Conservation (phyloP, 2,797 vertebrate species). For the Philypnodon macrostomus region DNA sequence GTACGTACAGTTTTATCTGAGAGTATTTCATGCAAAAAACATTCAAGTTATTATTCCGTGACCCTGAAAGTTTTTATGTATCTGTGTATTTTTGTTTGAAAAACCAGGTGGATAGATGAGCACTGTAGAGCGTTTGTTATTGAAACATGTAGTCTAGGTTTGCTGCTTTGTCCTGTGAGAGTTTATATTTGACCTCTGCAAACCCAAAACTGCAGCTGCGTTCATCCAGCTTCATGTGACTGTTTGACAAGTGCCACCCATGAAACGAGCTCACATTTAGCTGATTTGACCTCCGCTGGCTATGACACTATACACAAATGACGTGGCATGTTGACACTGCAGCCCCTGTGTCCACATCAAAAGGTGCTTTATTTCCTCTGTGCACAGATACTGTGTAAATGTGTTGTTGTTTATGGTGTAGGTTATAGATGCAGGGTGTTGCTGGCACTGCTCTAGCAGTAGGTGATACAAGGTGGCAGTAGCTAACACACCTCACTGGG, state of each 20-base stretch:
- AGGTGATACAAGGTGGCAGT: conserved; percentile 47
- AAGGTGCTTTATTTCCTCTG: conserved; percentile 65
- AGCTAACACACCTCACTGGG: conserved; percentile 69
- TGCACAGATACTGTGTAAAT: conserved; percentile 29
- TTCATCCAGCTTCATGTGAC: conserved; percentile 43
- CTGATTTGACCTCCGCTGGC: conserved; percentile 40
- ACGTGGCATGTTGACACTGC: conserved; percentile 51
- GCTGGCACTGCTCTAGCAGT: conserved; percentile 52
- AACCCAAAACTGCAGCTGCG: conserved; percentile 46
- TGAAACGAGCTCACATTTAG: conserved; percentile 48
- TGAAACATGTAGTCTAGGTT: conserved; percentile 23
- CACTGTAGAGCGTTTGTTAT: conserved; percentile 25
- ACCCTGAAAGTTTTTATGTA: no score
- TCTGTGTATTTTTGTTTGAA: no score
- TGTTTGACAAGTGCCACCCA: conserved; percentile 55
- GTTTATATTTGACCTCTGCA: conserved; percentile 29
- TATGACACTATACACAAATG: conserved; percentile 58
- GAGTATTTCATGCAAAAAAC: background rate
- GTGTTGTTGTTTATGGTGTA: conserved; percentile 70
- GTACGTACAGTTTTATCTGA: background rate
- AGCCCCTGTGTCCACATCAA: conserved; percentile 60
- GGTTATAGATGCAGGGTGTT: conserved; percentile 64
- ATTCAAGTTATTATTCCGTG: no score
- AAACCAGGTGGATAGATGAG: no score
- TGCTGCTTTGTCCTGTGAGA: conserved; percentile 7